Conservation (phyloP, 2,888 invertebrate genomes). For the Amiota mariae region DNA sequence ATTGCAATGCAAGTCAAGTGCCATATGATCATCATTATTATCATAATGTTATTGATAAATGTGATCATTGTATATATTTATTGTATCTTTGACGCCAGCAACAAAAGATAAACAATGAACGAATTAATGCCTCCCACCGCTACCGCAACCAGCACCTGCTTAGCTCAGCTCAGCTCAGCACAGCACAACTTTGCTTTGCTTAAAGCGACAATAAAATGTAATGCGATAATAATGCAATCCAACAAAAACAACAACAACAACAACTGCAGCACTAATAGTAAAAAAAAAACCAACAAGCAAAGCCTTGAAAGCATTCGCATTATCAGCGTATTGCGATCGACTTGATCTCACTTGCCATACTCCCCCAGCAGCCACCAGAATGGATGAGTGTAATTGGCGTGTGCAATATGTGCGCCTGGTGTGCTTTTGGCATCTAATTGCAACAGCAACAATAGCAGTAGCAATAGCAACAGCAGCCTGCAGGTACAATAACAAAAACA, state of each 20-base stretch:
- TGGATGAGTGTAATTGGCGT: background rate
- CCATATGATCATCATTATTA: constrained; percentile 20
- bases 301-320: constrained; percentile 19
- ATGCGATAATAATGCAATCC: constrained; percentile 5
- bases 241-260: constrained; percentile 6
- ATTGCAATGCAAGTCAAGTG: constrained; percentile 7
- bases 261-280: background rate
- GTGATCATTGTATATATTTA: background rate
- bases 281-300: background rate
- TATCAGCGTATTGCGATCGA: constrained; percentile 24
- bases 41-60: background rate
- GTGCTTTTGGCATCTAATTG: constrained; percentile 27
- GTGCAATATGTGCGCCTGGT: constrained; percentile 27
- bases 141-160: background rate
- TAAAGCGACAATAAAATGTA: background rate
- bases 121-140: background rate
- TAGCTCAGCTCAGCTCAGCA: background rate
- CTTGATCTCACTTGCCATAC: no score
- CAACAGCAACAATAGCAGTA: background rate
- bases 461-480: no score
- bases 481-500: background rate
- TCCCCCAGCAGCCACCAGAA: no score
- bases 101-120: background rate
- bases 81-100: background rate
- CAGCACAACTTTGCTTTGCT: background rate